A percentile compares a stretch with the other conserved stretches of the same genome.
These are phyloP conservation scores for Brenthis hecate DNA, from an alignment of 2,888 invertebrate genomes.

Conservation along the genomic window DNA sequence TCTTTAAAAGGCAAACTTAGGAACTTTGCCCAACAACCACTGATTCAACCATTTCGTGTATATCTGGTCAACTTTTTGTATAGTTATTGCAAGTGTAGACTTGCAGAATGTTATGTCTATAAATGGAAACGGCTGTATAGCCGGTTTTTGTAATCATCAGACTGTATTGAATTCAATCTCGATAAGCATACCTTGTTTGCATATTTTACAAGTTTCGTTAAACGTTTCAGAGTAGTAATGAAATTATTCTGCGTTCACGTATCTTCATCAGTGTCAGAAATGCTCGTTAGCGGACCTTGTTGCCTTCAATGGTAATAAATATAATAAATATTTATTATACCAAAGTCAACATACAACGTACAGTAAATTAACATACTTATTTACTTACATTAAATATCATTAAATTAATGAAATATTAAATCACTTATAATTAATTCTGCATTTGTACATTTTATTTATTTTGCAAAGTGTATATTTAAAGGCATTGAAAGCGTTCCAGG, in stretches of 20 bases:
- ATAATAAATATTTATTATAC: constrained; percentile 5
- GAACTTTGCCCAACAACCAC: constrained; percentile 64
- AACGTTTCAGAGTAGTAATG: constrained; percentile 35
- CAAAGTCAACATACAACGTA: background rate
- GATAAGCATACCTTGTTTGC: constrained; percentile 64
- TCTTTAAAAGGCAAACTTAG: constrained; percentile 67
- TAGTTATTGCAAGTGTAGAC: constrained; percentile 67
- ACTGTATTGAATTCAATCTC: constrained; percentile 69
- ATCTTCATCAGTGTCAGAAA: constrained; percentile 18
- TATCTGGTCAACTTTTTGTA: constrained; percentile 71
- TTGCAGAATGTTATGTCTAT: constrained; percentile 67
- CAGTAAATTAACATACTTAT: background rate
- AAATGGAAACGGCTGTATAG: constrained; percentile 58
- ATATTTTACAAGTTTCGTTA: constrained; percentile 54
- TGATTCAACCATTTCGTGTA: constrained; percentile 71
- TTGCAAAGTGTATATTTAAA: too few species aligned
- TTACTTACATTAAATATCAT: background rate
- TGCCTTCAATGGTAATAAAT: background rate
- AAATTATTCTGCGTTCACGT: constrained; percentile 31
- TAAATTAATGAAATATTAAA: background rate
- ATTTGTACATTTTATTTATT: background rate
- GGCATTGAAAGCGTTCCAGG: background rate
- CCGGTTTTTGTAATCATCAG: constrained; percentile 68
- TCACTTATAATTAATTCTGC: background rate
- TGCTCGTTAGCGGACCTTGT: constrained; percentile 5